Evolutionary conservation across 2,888 invertebrate species (phyloP).

Genomic region (Cecidostiba fungosa): DNA sequence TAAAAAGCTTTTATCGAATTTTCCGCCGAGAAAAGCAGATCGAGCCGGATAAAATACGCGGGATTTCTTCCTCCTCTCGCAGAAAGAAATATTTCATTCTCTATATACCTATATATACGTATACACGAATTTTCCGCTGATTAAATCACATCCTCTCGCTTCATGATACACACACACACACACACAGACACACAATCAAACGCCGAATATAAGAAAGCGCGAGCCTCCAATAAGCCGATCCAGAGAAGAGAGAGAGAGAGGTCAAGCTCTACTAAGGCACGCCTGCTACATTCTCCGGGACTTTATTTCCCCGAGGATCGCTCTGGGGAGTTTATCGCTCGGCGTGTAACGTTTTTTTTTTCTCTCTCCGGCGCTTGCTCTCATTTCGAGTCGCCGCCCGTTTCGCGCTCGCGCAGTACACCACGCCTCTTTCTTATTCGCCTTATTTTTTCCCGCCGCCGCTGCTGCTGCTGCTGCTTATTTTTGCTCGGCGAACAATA

Average conservation of each 20-base stretch:
- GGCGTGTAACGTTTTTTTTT: constrained; percentile 67
- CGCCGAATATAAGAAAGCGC: background rate
- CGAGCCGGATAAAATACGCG: constrained; percentile 20
- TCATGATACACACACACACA: background rate
- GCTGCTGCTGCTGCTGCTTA: background rate
- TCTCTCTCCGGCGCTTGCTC: constrained; percentile 14
- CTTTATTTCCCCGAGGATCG: constrained; percentile 77
- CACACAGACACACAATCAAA: background rate
- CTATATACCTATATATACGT: background rate
- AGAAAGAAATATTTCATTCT: constrained; percentile 32
- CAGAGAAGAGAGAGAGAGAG: background rate
- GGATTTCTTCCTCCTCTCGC: background rate
- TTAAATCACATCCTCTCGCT: constrained; percentile 39
- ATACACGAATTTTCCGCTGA: background rate
- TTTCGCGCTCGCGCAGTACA: constrained; percentile 2
- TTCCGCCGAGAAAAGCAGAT: constrained; percentile 30
- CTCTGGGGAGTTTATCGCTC: constrained; percentile 74
- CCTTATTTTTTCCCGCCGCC: background rate
- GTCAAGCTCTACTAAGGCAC: constrained; percentile 36
- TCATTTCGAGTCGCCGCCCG: constrained; percentile 26
- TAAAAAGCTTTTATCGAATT: constrained; percentile 58
- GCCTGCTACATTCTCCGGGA: constrained; percentile 66
- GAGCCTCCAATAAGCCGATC: constrained; percentile 17
- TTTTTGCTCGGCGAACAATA: constrained; percentile 48
- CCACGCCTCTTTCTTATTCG: constrained; percentile 54